Base-by-base conservation (phyloP, 1,140 invertebrate genomes). In the Drosophila micromelanica region DNA sequence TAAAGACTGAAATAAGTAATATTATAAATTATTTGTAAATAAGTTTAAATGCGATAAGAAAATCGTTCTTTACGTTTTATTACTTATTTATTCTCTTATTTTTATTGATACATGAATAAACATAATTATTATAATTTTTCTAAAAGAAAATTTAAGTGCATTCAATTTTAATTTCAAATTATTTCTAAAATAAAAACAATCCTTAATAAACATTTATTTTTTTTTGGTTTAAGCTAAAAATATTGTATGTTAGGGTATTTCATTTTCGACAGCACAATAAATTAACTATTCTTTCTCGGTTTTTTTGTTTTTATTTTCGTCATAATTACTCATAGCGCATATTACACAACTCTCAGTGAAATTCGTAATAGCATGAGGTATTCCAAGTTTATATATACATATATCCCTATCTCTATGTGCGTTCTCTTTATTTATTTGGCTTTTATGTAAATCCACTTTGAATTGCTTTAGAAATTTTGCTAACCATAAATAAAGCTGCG, bases 381-480 rank as follows among this genome's bases (percentile, higher is more conserved):
- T 51, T 35, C 5, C 51, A 55, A 13, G 12, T n/a, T 7, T 17
- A 54, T 3, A 15, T 61, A 30, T 15, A 13, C 9, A 15, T 55
- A 57, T 40, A 42, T 57, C 17, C 61, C 27, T 51, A 15, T 61
- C 23, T 59, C 20, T 49, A 30, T 61, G 48, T 30, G 30, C 38
- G 55, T 49, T 43, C 20, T 11, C 30, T 49, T 67, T 75, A 59
- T 84, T 84, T 79, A 76, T 60, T 73, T 75, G 13, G 45, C 40
- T 67, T 76, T 76, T 80, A 85, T 73, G 82, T 63, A 64, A 70
- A 81, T 84, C 73, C 56, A 59, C 40, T 68, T 73, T 64, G 70
- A 71, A 57, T 75, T 62, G 54, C 73, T 51, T 54, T 67, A 49
- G 30, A 69, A 69, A 43, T 70, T 64, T 64, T 27, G 68, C 45